phyloP scores from a whole-genome alignment of 2,113 vertebrate genomes.

The Poeciliopsis retropinna region DNA sequence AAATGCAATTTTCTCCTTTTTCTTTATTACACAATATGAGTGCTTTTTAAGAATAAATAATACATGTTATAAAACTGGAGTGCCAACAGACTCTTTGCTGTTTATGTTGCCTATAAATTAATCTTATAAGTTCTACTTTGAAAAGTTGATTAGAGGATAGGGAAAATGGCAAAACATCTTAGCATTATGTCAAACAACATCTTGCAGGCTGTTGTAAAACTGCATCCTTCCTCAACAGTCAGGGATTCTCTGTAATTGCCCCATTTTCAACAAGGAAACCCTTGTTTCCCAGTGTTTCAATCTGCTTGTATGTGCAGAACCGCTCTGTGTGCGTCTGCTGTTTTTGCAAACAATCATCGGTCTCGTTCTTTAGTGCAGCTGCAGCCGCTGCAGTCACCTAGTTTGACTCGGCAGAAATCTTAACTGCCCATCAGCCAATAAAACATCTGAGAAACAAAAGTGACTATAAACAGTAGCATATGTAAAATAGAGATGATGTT shows the following conservation, averaged over 20 bases:
- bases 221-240: slow-evolving; percentile 34
- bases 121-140: slow-evolving; percentile 8
- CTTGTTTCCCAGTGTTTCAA: slow-evolving; percentile 63
- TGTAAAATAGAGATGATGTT: slow-evolving; percentile 5
- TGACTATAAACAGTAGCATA: slow-evolving; percentile 28
- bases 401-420: slow-evolving; percentile 51
- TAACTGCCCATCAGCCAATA: slow-evolving; percentile 69
- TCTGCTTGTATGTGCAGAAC: slow-evolving; percentile 60
- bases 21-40: not conserved
- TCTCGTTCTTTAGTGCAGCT: slow-evolving; percentile 67
- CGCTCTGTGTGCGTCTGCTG: slow-evolving; percentile 24
- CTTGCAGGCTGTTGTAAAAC: slow-evolving; percentile 29
- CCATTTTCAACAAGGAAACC: slow-evolving; percentile 60
- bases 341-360: slow-evolving; percentile 51
- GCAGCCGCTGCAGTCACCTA: slow-evolving; percentile 66
- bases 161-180: no score
- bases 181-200: not conserved
- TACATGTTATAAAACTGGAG: not conserved
- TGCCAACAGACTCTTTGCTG: not conserved
- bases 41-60: slow-evolving; percentile 13
- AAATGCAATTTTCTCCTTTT: slow-evolving; percentile 37
- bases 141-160: not conserved
- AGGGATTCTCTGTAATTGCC: slow-evolving; percentile 52
- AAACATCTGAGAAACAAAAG: slow-evolving; percentile 45
- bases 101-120: not conserved